These are phyloP conservation scores for Sebastolobus altivelis DNA, from an alignment of 2,797 vertebrate species.

Conservation along the genomic window DNA sequence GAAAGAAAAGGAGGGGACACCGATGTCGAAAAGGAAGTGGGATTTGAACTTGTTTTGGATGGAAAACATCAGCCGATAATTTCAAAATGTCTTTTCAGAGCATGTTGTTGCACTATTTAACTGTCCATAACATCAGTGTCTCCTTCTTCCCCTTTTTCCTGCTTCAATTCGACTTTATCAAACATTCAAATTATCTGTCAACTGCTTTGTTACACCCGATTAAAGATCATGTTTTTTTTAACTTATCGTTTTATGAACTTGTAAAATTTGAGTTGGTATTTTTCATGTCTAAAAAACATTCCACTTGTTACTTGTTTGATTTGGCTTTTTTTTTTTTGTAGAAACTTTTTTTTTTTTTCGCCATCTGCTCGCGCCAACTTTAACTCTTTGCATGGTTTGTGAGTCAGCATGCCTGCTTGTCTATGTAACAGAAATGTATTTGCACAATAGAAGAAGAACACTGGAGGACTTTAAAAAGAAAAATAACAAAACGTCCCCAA, in stretches of 20 bases:
- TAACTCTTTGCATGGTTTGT: slow-evolving; percentile 86
- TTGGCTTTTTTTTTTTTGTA: slow-evolving; percentile 66
- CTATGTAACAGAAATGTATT: slow-evolving; percentile 84
- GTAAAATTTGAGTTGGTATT: slow-evolving; percentile 58
- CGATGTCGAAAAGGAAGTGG: background rate
- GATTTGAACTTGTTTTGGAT: background rate
- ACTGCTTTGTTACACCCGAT: slow-evolving; percentile 32
- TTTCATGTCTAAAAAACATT: slow-evolving; percentile 76
- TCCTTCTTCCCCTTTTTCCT: slow-evolving; percentile 39
- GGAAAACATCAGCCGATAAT: slow-evolving; percentile 38
- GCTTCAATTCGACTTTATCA: slow-evolving; percentile 5
- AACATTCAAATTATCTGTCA: slow-evolving; percentile 18
- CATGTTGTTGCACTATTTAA: slow-evolving; percentile 56
- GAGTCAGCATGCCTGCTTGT: slow-evolving; percentile 86
- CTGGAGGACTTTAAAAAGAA: slow-evolving; percentile 72
- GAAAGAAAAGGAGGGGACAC: slow-evolving; percentile 26
- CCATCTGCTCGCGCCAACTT: slow-evolving; percentile 79
- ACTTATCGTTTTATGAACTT: slow-evolving; percentile 55
- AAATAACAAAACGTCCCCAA: slow-evolving; percentile 38
- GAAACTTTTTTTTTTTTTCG: slow-evolving; percentile 57
- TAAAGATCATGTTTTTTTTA: slow-evolving; percentile 40
- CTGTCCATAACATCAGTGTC: slow-evolving; percentile 34
- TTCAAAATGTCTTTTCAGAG: slow-evolving; percentile 42
- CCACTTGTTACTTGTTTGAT: slow-evolving; percentile 70
- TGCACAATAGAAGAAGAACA: slow-evolving; percentile 84